Evolutionary conservation across 2,797 vertebrate species (phyloP), one percentile per base, ranked within the genome.

Genomic region (Kryptopterus vitreolus): DNA sequence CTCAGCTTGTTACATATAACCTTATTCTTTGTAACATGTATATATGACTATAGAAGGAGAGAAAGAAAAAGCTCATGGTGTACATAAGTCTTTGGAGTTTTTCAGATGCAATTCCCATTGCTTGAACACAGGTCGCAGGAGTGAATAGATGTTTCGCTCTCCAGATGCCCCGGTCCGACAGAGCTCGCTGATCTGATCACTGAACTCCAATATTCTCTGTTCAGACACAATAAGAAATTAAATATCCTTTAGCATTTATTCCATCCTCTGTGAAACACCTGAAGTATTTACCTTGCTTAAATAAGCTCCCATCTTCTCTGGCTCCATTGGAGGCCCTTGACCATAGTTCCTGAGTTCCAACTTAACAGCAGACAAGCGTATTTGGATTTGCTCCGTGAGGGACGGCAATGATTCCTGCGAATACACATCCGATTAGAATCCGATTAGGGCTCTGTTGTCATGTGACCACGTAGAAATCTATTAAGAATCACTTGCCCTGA

Each of bases 401-500:
- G 65, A 74, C 15, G 85, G 85, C 50, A 86, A 71, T 18, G 85
- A 86, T 66, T 71, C n/a, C 85, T 86, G 63, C 33, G 38, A 52
- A 29, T 29, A 26, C 65, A n/a, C 26, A 63, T 15, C 5, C 9
- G 20, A 72, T 72, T 4, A 77, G 22, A 24, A 75, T 22, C 35
- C 6, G 0, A n/a, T n/a, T n/a, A n/a, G n/a, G n/a, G 5, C 33
- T 15, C 38, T 10, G 62, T n/a, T 31, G 62, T 78, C 2, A 58
- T n/a, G 3, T 29, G 46, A 55, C 18, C 20, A 11, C 24, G 52
- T 43, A 46, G 1, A 35, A 31, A 65, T n/a, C 22, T 24, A 68
- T 62, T 24, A 2, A 8, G 0, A 57, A 31, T 7, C 66, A 81
- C 94, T 93, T 89, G 94, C 94, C 77, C 55, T 85, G 69, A 95